A percentile compares a stretch with the other conserved stretches of the same genome.
These are phyloP conservation scores for Gymnogyps californianus DNA, from an alignment of 2,113 vertebrate species.

Conservation along the genomic window DNA sequence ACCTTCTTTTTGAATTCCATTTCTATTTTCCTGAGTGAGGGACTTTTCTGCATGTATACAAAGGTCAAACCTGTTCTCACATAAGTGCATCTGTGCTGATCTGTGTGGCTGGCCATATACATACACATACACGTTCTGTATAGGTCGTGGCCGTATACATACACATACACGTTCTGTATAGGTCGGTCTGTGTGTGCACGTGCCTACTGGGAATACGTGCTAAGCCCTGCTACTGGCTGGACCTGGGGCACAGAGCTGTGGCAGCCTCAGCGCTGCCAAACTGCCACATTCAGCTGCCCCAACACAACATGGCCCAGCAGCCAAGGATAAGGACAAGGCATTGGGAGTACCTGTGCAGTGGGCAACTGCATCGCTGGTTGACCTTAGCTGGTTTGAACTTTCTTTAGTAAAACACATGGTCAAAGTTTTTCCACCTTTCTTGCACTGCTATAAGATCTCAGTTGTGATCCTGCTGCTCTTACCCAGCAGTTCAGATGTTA, in stretches of 20 bases:
- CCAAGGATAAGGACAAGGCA: accelerated
- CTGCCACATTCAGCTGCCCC: neutral
- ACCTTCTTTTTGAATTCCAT: neutral
- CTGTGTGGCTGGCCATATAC: neutral
- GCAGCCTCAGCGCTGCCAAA: neutral
- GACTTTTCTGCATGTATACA: neutral
- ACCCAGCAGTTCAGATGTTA: neutral
- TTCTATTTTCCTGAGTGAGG: neutral
- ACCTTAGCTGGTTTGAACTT: neutral
- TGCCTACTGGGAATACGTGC: neutral
- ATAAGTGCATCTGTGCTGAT: neutral
- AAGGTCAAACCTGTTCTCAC: neutral
- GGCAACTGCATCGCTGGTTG: neutral
- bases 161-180: neutral
- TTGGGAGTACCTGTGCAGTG: accelerated
- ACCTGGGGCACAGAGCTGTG: neutral
- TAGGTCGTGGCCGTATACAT: neutral
- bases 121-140: neutral
- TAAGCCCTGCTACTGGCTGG: neutral
- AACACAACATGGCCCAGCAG: accelerated
- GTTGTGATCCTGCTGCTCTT: neutral
- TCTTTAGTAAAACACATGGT: neutral
- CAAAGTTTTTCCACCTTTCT: neutral
- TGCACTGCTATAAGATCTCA: neutral
- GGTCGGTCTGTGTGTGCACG: neutral